Evolutionary conservation across 2,113 vertebrate genomes (phyloP), one percentile per base, ranked within the genome.

Genomic region (Bambusicola thoracicus): DNA sequence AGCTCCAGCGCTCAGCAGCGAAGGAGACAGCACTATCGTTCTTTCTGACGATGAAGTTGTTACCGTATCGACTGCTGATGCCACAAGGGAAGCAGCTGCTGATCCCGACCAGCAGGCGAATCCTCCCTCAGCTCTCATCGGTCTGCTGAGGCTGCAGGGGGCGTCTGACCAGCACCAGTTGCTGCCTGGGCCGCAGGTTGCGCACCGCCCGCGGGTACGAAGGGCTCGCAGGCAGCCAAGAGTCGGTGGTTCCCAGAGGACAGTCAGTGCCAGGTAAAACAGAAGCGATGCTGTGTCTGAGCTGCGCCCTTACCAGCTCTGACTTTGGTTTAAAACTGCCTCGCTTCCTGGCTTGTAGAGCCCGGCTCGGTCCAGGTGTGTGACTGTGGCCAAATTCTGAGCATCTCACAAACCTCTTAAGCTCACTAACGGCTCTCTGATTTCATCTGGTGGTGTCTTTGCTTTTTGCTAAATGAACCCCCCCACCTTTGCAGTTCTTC

Each of bases 251-350:
- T 98, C 98, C 63, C 98, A 97, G 84, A 97, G 97, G 81, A 92
- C 91, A 5, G 18, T 73, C 49, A 51, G n/a, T 67, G 14, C 81
- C 92, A 98, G 98, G 98, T 98, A 97, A 96, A 73, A 49, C 69
- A 72, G 56, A 56, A 34, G 25, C 8, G 5, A 81, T 61, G 8
- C 2, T 29, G 36, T 7, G 7, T 58, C 58, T 79, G 24, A 87
- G 8, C 40, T 55, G 27, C 1, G 0, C 55, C 44, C 25, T 44
- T 32, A 6, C 10, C 9, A 2, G 20, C 13, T 32, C 61, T 24
- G 22, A 22, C 18, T 44, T 13, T 5, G 8, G 9, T 61, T 62
- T 67, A 43, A 66, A 88, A 12, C 11, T n/a, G 69, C 21, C 11
- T 46, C 38, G 25, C 18, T 69, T 77, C 29, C 69, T 49, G 36